These are phyloP conservation scores for Gadus macrocephalus DNA, from an alignment of 2,113 vertebrate species.

Conservation along the genomic window DNA sequence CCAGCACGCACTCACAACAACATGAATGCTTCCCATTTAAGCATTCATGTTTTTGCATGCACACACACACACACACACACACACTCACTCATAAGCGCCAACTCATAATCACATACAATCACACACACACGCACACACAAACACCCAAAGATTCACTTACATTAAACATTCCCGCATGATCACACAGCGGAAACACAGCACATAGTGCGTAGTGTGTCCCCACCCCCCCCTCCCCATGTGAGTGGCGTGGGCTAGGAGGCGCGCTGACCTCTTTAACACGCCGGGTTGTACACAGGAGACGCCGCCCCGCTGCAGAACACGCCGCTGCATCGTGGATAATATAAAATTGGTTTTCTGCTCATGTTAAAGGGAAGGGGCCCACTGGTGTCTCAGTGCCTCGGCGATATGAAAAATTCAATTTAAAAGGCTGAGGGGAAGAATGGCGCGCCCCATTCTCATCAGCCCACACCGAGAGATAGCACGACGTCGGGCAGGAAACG, in stretches of 20 bases:
- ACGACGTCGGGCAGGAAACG: constrained; percentile 78
- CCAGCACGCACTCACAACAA: too few species aligned
- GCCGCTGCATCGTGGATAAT: constrained; percentile 62
- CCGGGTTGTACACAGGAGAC: constrained; percentile 32
- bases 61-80: constrained; percentile 4
- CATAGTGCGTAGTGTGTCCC: too few species aligned
- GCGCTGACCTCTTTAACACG: constrained; percentile 47
- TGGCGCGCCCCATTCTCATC: constrained; percentile 77
- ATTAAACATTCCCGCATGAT: too few species aligned
- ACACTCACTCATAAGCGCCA: not conserved
- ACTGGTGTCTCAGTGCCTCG: constrained; percentile 73
- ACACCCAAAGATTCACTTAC: too few species aligned
- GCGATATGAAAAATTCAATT: constrained; percentile 82
- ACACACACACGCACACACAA: too few species aligned
- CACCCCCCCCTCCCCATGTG: too few species aligned
- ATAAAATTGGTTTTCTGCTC: constrained; percentile 71
- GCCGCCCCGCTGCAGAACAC: constrained; percentile 54
- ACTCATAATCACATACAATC: too few species aligned
- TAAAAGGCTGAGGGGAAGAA: constrained; percentile 79
- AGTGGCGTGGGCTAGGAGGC: not conserved
- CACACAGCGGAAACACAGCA: too few species aligned
- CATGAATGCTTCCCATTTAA: too few species aligned
- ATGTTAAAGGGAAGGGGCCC: constrained; percentile 70
- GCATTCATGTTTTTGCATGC: not conserved
- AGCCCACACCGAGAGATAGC: constrained; percentile 75